These are phyloP conservation scores for Myotis brandtii DNA, from an alignment of 2,113 vertebrate genomes.

Conservation along the genomic window DNA sequence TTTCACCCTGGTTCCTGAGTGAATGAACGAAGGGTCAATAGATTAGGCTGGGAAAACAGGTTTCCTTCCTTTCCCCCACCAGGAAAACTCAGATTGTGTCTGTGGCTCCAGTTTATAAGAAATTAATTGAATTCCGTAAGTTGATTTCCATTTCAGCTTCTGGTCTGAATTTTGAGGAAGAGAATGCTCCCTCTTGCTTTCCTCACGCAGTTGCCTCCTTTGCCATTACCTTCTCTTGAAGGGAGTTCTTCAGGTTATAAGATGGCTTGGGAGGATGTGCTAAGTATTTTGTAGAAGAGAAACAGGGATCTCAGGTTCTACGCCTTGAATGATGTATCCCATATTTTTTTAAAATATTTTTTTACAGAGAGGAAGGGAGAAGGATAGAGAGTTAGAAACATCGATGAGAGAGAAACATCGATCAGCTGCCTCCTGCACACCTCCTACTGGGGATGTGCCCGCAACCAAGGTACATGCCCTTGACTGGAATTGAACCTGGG, in stretches of 20 bases:
- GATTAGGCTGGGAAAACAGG: background rate
- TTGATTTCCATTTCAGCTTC: conserved; percentile 55
- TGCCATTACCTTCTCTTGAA: background rate
- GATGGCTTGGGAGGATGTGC: background rate
- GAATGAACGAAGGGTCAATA: conserved; percentile 57
- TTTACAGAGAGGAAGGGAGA: too few relatives aligned
- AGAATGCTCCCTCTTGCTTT: background rate
- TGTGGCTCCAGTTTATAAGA: background rate
- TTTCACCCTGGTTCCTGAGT: conserved; percentile 28
- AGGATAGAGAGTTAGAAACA: too few relatives aligned
- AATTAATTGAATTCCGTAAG: conserved; percentile 39
- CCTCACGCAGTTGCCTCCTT: background rate
- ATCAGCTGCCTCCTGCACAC: too few relatives aligned
- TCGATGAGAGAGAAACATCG: too few relatives aligned
- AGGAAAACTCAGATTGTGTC: conserved; percentile 39
- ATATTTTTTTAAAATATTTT: background rate
- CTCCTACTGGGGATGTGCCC: too few relatives aligned
- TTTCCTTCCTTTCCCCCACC: conserved; percentile 46
- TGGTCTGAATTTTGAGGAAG: conserved; percentile 30
- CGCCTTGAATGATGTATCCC: background rate
- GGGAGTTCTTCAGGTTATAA: background rate
- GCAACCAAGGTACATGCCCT: too few relatives aligned
- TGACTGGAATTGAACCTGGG: too few relatives aligned
- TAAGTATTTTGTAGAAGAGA: background rate
- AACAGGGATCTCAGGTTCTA: background rate